These are phyloP conservation scores for Sebastes goodei DNA, from an alignment of 2,797 vertebrate species.

Conservation along the genomic window DNA sequence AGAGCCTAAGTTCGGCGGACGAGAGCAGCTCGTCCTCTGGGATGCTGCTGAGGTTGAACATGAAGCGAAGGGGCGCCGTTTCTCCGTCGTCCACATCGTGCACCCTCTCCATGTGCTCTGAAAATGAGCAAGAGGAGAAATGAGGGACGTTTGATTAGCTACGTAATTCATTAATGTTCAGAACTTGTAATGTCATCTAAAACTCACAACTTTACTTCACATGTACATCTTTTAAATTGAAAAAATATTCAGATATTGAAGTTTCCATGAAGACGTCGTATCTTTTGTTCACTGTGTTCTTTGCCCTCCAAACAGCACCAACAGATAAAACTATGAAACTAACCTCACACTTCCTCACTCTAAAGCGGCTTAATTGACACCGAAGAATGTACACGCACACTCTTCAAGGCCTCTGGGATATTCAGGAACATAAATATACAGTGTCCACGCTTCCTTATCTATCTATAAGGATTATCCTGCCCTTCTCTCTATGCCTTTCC, in stretches of 20 bases:
- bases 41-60: constrained; percentile 98
- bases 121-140: constrained; percentile 30
- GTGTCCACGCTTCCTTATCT: constrained; percentile 55
- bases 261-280: not conserved
- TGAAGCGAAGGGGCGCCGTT: constrained; percentile 84
- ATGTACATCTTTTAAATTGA: not conserved
- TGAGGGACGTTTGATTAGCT: not conserved
- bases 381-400: constrained; percentile 32
- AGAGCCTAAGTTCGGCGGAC: constrained; percentile 94
- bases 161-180: not conserved
- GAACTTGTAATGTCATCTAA: not conserved
- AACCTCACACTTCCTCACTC: constrained; percentile 4
- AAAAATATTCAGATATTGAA: not conserved
- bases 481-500: constrained; percentile 72
- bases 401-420: constrained; percentile 12
- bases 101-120: constrained; percentile 91
- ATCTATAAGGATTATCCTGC: constrained; percentile 62
- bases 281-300: not conserved
- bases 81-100: constrained; percentile 66
- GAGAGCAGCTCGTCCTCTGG: constrained; percentile 95
- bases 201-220: not conserved
- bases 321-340: not conserved
- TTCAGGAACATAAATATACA: constrained; percentile 36
- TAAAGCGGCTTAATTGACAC: constrained; percentile 30
- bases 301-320: not conserved